Evolutionary conservation across 2,113 vertebrate genomes (phyloP).

Genomic region (Cheirogaleus medius): DNA sequence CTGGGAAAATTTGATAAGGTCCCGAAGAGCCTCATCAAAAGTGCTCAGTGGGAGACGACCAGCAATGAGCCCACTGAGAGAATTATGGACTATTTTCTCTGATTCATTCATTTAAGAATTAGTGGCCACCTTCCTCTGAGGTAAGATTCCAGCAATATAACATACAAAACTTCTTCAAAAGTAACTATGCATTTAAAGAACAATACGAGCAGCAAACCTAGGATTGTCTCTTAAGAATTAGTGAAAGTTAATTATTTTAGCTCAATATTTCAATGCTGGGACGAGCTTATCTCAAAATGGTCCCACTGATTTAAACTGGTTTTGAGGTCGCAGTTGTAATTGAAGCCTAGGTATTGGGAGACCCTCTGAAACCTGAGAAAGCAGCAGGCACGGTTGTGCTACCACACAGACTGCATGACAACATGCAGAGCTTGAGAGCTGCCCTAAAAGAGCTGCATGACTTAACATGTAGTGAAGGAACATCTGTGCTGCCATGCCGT

Average conservation of each 20-base stretch:
- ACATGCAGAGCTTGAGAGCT: background rate
- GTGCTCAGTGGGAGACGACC: background rate
- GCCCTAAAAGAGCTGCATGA: background rate
- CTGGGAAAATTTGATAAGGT: background rate
- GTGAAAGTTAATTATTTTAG: background rate
- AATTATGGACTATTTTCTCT: background rate
- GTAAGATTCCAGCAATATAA: background rate
- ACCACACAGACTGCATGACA: background rate
- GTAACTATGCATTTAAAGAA: background rate
- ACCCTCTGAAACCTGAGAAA: background rate
- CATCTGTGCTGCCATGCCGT: background rate
- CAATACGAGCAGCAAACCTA: background rate
- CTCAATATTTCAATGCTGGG: background rate
- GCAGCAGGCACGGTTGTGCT: background rate
- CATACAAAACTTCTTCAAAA: background rate
- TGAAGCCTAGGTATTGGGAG: background rate
- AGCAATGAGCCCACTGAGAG: background rate
- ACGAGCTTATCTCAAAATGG: background rate
- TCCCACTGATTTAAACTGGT: background rate
- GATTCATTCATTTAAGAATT: conserved; percentile 22
- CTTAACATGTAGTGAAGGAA: background rate
- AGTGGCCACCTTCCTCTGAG: background rate
- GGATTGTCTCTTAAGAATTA: background rate
- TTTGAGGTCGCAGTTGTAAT: background rate
- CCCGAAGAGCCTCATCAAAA: background rate